Evolutionary conservation across 1,140 invertebrate genomes (phyloP).

Genomic region (Drosophila watanabei): DNA sequence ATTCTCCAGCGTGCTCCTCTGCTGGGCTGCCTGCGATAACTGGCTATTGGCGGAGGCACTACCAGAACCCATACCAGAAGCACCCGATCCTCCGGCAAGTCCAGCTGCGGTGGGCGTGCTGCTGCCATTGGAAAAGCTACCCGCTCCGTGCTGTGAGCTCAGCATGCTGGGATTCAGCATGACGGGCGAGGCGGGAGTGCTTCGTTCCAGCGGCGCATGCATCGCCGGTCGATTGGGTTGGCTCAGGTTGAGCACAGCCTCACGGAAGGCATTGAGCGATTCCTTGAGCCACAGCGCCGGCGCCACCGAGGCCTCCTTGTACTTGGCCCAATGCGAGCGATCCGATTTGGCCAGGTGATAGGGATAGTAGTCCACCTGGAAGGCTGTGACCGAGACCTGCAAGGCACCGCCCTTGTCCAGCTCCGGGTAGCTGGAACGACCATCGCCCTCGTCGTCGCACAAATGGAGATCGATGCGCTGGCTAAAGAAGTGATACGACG

Average conservation of each 20-base stretch:
- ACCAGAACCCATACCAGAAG: constrained; percentile 46
- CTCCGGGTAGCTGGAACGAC: constrained; percentile 93
- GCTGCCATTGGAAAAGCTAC: constrained; percentile 59
- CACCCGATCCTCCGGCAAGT: constrained; percentile 35
- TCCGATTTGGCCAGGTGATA: constrained; percentile 96
- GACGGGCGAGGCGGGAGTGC: constrained; percentile 79
- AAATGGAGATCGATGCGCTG: constrained; percentile 98
- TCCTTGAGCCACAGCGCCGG: constrained; percentile 91
- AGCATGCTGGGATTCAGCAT: constrained; percentile 68
- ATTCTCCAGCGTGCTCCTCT: constrained; percentile 90
- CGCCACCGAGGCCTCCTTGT: constrained; percentile 88
- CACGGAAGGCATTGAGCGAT: constrained; percentile 89
- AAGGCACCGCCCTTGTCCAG: constrained; percentile 96
- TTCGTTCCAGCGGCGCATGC: constrained; percentile 87
- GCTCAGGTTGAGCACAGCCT: constrained; percentile 89
- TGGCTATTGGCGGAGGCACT: constrained; percentile 76
- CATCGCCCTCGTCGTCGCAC: constrained; percentile 97
- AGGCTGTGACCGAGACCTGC: constrained; percentile 95
- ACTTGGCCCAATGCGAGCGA: constrained; percentile 94
- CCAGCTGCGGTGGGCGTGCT: constrained; percentile 66
- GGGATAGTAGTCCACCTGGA: constrained; percentile 98
- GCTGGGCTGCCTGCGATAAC: constrained; percentile 86
- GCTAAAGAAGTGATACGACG: constrained; percentile 98
- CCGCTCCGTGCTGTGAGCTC: constrained; percentile 47
- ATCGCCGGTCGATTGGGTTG: constrained; percentile 87